Percentiles rank a stretch among this genome's conserved stretches.
Evolutionary conservation across 2,888 invertebrate species (phyloP).

Genomic region (Hirtodrosophila duncani): DNA sequence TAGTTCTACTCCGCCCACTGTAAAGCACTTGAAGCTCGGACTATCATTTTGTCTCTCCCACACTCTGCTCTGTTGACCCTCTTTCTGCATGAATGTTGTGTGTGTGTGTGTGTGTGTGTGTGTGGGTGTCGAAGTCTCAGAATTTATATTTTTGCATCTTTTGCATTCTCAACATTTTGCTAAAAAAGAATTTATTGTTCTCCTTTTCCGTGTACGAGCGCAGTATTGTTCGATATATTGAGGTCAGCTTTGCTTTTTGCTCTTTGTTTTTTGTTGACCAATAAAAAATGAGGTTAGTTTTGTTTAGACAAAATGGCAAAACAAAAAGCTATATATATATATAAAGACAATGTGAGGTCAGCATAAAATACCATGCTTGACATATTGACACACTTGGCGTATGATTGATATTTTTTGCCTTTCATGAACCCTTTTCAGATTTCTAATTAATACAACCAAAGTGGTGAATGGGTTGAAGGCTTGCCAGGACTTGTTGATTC

Average conservation of each 20-base stretch:
- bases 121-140: constrained; percentile 46
- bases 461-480: too few relatives aligned
- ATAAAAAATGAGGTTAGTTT: constrained; percentile 62
- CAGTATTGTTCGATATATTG: constrained; percentile 64
- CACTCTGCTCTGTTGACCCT: background rate
- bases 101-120: constrained; percentile 43
- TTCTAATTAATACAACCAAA: too few relatives aligned
- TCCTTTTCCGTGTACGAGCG: too few relatives aligned
- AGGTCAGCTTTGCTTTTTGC: constrained; percentile 42
- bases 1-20: background rate
- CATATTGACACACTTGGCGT: constrained; percentile 67
- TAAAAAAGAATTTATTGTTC: constrained; percentile 69
- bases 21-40: constrained; percentile 23
- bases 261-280: constrained; percentile 44
- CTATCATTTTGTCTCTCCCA: constrained; percentile 7
- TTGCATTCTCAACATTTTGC: constrained; percentile 58
- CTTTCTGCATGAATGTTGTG: constrained; percentile 27
- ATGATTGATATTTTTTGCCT: constrained; percentile 54
- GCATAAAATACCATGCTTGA: constrained; percentile 55
- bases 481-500: constrained; percentile 67
- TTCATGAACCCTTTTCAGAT: background rate
- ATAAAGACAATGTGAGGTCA: constrained; percentile 39
- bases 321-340: constrained; percentile 20
- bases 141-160: constrained; percentile 67
- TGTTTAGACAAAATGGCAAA: constrained; percentile 58